A percentile compares a stretch with the other conserved stretches of the same genome.
Conservation (phyloP, 2,113 vertebrate genomes). For the Pseudonaja textilis region DNA sequence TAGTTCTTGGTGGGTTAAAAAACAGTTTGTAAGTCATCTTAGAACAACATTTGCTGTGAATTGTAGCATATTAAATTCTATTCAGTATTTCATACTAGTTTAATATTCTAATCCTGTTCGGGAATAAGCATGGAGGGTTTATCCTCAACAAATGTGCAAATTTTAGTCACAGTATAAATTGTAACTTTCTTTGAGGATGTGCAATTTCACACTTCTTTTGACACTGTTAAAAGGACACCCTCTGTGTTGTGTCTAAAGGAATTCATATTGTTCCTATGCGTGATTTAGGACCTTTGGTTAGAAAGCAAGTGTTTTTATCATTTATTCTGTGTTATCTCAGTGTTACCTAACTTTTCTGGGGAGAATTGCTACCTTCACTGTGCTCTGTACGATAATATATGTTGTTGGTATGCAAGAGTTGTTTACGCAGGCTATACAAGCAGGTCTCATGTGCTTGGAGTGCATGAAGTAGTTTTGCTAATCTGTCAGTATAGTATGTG, state of each 20-base stretch:
- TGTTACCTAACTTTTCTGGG: conserved; percentile 24
- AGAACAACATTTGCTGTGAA: neutral
- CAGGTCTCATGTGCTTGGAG: conserved; percentile 76
- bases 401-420: conserved; percentile 46
- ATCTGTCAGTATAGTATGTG: conserved; percentile 88
- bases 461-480: conserved; percentile 76
- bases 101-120: neutral
- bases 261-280: conserved; percentile 47
- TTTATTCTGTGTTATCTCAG: conserved; percentile 22
- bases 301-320: conserved; percentile 34
- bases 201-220: conserved; percentile 59
- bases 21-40: neutral
- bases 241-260: conserved; percentile 43
- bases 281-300: conserved; percentile 30
- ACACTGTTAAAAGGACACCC: conserved; percentile 29
- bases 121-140: neutral
- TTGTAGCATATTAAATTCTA: neutral
- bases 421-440: conserved; percentile 67
- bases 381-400: neutral
- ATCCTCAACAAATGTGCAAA: neutral
- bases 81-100: neutral
- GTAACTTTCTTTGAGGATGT: conserved; percentile 44
- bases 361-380: conserved; percentile 1
- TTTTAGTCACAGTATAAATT: conserved; percentile 37
- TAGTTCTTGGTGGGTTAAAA: neutral